These are phyloP conservation scores for Lanius ludovicianus DNA, from an alignment of 2,113 vertebrate genomes.

Conservation along the genomic window DNA sequence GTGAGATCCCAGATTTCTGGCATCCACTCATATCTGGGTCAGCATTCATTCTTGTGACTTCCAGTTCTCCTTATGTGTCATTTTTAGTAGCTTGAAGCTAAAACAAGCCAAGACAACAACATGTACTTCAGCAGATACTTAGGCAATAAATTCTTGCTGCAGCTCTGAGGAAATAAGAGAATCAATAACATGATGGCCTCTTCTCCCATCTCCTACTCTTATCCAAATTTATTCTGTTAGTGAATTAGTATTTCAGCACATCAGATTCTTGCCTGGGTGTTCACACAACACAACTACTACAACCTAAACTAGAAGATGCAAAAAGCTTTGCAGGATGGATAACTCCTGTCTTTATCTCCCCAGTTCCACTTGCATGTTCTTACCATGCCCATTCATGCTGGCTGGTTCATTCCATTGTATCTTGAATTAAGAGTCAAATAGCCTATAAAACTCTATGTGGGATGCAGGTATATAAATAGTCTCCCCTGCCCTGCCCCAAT, in stretches of 20 bases:
- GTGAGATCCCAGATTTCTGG: background rate
- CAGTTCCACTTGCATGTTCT: background rate
- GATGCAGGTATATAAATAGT: background rate
- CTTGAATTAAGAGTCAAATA: background rate
- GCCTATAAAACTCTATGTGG: background rate
- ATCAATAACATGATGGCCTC: background rate
- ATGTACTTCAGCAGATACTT: background rate
- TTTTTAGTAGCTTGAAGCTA: background rate
- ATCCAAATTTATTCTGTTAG: background rate
- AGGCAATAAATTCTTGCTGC: background rate
- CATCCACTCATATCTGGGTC: background rate
- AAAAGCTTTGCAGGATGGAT: background rate
- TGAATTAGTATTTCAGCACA: background rate
- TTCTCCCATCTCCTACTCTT: background rate
- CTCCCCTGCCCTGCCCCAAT: accelerated
- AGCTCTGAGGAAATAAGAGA: background rate
- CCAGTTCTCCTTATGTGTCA: background rate
- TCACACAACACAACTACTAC: background rate
- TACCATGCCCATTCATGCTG: background rate
- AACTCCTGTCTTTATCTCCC: background rate
- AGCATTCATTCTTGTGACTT: background rate
- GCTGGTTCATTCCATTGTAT: background rate
- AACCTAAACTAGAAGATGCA: background rate
- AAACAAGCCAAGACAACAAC: background rate
- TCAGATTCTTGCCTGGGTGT: background rate